Base-by-base conservation (phyloP, 2,888 invertebrate genomes). In the Epirrita christyi region DNA sequence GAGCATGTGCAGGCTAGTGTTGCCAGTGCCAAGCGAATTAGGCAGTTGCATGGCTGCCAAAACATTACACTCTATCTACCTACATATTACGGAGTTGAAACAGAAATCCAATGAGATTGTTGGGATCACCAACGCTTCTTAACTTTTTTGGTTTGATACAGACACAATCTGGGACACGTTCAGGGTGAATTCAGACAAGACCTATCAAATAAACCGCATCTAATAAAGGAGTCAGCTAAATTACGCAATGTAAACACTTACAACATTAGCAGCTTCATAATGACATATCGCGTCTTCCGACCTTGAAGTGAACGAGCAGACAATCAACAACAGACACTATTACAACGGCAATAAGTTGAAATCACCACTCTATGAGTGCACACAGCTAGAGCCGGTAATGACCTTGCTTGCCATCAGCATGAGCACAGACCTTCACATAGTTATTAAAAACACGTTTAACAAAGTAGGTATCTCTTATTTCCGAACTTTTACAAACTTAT, bases 381-480 rank as follows among this genome's bases (percentile, higher is more conserved):
- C 50, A 63, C 47, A 60, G 41, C 59, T 59, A 59, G 59, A 59
- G 71, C 75, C 76, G 77, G 75, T 78, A 83, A 73, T 86, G 86
- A 86, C 88, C 88, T 89, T 88, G 83, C 71, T 64, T 68, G 72
- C 72, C 78, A 80, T 78, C 73, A 74, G 68, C 75, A 75, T 72
- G 67, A 72, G 64, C 61, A 56, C 58, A 72, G 75, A 78, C 84
- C 83, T 85, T 82, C 79, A 77, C 80, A 82, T 73, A 79, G 65
- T 71, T 77, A 72, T 71, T 66, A 68, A 66, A 71, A 70, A 68
- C 65, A 61, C 52, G 63, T 64, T 65, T 63, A 64, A 51, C 62
- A 38, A 62, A n/a, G n/a, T n/a, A n/a, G n/a, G 36, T 63, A 51
- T 50, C 56, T 48, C 45, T 52, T 56, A 55, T 63, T 61, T 61